Percentiles rank a stretch among this genome's conserved stretches.
Conservation (phyloP, 2,888 invertebrate species). For the Chymomyza fuscimana region DNA sequence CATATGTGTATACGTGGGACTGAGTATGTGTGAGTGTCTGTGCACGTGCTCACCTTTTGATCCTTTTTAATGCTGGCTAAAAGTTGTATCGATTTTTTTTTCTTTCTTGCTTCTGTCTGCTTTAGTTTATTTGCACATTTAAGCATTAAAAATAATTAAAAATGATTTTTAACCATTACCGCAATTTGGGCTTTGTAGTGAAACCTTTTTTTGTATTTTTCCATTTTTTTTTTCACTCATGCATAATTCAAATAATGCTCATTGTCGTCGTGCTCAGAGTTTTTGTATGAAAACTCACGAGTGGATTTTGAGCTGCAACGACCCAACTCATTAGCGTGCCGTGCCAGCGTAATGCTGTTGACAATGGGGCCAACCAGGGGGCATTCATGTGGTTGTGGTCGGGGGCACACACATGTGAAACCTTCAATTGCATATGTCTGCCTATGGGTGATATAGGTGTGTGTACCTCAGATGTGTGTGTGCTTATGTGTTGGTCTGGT, state of each 20-base stretch:
- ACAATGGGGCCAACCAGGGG: constrained; percentile 31
- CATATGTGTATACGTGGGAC: constrained; percentile 15
- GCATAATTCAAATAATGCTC: constrained; percentile 59
- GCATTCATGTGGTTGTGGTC: constrained; percentile 21
- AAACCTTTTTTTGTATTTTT: constrained; percentile 41
- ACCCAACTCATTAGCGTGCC: constrained; percentile 65
- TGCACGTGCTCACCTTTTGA: constrained; percentile 64
- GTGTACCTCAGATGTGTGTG: background rate
- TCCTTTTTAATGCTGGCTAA: constrained; percentile 55
- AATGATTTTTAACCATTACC: constrained; percentile 19
- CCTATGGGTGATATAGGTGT: background rate
- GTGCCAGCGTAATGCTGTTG: background rate
- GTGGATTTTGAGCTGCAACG: constrained; percentile 8
- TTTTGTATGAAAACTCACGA: constrained; percentile 18
- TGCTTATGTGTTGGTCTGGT: constrained; percentile 27
- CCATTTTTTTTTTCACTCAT: constrained; percentile 25
- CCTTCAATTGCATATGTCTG: constrained; percentile 41
- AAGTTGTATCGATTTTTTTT: constrained; percentile 59
- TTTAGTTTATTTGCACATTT: constrained; percentile 42
- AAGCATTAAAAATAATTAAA: constrained; percentile 65
- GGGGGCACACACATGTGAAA: background rate
- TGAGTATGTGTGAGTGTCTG: constrained; percentile 33
- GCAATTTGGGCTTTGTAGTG: constrained; percentile 44
- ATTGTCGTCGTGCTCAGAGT: constrained; percentile 38
- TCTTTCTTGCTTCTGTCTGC: background rate